phyloP scores from a whole-genome alignment of 2,113 vertebrate species.

The Thermophis baileyi region DNA sequence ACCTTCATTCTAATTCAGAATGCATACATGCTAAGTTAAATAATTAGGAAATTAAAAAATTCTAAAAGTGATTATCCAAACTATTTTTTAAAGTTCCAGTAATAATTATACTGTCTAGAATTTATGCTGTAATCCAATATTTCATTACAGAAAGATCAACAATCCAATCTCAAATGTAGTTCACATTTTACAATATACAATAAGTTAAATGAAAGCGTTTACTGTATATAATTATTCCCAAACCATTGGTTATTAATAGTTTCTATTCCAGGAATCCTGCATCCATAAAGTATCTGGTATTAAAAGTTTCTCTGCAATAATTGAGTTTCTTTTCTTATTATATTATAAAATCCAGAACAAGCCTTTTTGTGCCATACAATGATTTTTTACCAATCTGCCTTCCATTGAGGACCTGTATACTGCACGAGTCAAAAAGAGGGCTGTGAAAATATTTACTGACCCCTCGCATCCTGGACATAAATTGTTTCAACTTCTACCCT shows the following conservation, averaged over 20 bases:
- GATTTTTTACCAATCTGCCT: background rate
- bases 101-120: background rate
- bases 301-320: background rate
- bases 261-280: background rate
- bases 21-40: background rate
- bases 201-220: background rate
- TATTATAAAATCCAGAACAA: background rate
- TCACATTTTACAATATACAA: background rate
- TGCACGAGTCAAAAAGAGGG: no score
- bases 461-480: no score
- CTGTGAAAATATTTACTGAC: no score
- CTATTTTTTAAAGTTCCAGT: background rate
- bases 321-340: background rate
- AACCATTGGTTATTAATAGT: background rate
- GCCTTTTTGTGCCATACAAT: background rate
- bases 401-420: no score
- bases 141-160: background rate
- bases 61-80: background rate
- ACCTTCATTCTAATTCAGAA: background rate
- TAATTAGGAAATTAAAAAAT: background rate
- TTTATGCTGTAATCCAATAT: background rate
- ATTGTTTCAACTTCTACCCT: no score
- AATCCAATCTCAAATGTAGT: background rate
- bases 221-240: background rate
- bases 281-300: background rate